These are phyloP conservation scores for Girardinichthys multiradiatus DNA, from an alignment of 2,113 vertebrate species.

Conservation along the genomic window DNA sequence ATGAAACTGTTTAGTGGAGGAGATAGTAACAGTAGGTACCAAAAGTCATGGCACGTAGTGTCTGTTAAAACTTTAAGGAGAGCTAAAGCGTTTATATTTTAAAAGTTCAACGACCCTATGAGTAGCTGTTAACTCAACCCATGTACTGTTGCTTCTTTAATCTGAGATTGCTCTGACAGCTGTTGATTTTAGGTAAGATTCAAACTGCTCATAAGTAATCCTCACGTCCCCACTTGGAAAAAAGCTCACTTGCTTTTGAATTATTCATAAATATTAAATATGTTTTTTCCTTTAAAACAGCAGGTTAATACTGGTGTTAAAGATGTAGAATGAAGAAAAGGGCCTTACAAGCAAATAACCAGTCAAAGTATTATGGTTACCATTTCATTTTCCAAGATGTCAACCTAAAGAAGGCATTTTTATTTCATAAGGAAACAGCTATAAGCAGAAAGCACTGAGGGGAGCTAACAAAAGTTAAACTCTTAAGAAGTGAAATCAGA, in stretches of 20 bases:
- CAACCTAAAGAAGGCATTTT: background rate
- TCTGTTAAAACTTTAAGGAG: background rate
- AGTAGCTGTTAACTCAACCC: background rate
- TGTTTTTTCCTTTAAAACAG: background rate
- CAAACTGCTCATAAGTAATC: background rate
- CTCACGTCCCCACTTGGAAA: background rate
- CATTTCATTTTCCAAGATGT: background rate
- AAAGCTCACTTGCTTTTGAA: background rate
- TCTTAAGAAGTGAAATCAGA: conserved; percentile 30
- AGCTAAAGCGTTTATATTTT: background rate
- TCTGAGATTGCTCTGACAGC: background rate
- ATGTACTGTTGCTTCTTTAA: too few species aligned
- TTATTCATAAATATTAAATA: background rate
- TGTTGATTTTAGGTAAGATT: background rate
- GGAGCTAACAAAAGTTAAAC: background rate
- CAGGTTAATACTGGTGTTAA: background rate
- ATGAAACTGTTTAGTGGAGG: background rate
- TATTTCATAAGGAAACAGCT: background rate
- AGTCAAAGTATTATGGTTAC: background rate
- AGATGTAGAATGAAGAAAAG: background rate
- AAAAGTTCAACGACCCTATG: background rate
- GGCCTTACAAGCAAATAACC: background rate
- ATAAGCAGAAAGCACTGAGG: background rate
- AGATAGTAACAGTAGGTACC: background rate
- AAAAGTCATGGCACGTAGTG: background rate